phyloP scores from a whole-genome alignment of 1,140 invertebrate genomes.

The Diabrotica virgifera region DNA sequence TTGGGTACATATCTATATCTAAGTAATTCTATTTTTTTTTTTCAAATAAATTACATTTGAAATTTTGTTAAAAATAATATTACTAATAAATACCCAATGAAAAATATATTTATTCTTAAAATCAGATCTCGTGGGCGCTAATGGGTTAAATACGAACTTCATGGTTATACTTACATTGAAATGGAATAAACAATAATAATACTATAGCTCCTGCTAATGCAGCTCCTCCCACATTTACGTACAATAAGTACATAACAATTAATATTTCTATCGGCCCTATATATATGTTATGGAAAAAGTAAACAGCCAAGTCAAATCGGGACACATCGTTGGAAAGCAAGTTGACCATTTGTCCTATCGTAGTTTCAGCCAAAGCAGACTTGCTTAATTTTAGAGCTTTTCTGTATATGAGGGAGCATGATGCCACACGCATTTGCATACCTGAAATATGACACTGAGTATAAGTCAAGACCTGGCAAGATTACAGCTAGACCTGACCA shows the following conservation, averaged over 20 bases:
- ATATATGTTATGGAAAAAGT: slow-evolving; percentile 66
- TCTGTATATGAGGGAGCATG: slow-evolving; percentile 77
- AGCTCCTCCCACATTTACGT: slow-evolving; percentile 65
- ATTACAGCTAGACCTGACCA: slow-evolving; percentile 58
- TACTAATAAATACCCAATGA: too few species aligned
- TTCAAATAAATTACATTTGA: too few species aligned
- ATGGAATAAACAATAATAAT: slow-evolving; percentile 77
- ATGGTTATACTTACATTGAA: slow-evolving; percentile 67
- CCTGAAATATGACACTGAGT: slow-evolving; percentile 67
- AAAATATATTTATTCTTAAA: too few species aligned
- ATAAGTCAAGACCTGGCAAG: slow-evolving; percentile 73
- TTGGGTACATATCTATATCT: too few species aligned
- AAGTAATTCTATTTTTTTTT: too few species aligned
- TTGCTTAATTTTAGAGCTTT: slow-evolving; percentile 72
- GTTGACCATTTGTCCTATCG: slow-evolving; percentile 82
- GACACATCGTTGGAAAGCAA: slow-evolving; percentile 80
- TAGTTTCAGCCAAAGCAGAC: slow-evolving; percentile 70
- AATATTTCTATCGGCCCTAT: slow-evolving; percentile 73
- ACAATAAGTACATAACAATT: slow-evolving; percentile 72
- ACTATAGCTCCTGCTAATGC: slow-evolving; percentile 74
- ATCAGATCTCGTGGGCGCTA: too few species aligned
- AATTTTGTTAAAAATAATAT: too few species aligned
- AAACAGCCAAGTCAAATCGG: slow-evolving; percentile 63
- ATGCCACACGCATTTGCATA: slow-evolving; percentile 78
- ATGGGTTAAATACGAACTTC: too few species aligned